phyloP scores from a whole-genome alignment of 2,888 invertebrate genomes.

The Ichneumon xanthorius region DNA sequence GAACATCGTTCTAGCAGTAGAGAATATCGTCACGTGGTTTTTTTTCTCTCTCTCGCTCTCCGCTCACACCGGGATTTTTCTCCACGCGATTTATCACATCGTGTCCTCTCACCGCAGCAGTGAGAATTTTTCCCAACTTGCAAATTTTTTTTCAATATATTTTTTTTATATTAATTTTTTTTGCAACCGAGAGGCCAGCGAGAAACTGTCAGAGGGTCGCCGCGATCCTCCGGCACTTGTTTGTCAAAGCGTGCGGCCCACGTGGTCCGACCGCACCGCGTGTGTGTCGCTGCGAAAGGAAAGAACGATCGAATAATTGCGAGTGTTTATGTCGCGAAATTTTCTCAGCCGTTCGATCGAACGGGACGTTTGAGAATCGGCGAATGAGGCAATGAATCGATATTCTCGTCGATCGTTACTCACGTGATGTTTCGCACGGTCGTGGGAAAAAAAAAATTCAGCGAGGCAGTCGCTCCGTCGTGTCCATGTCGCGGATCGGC shows the following conservation, averaged over 20 bases:
- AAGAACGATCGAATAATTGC: constrained; percentile 29
- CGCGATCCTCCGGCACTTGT: constrained; percentile 68
- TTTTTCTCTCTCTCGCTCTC: background rate
- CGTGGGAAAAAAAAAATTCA: background rate
- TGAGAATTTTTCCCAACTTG: background rate
- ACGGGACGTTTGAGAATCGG: too few species aligned
- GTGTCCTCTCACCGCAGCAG: background rate
- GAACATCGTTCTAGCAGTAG: constrained; percentile 45
- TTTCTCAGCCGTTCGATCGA: background rate
- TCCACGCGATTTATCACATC: constrained; percentile 7
- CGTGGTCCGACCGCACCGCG: constrained; percentile 76
- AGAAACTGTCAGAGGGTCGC: background rate
- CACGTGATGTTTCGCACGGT: constrained; percentile 17
- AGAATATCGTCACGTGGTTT: constrained; percentile 8
- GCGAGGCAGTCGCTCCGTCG: background rate
- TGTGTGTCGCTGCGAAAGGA: constrained; percentile 68
- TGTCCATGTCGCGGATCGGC: constrained; percentile 7
- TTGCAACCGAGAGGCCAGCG: background rate
- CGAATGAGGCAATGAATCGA: background rate
- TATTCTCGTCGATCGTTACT: constrained; percentile 6
- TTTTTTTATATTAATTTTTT: constrained; percentile 7
- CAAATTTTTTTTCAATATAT: background rate
- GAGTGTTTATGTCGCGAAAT: background rate
- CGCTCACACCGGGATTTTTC: constrained; percentile 1
- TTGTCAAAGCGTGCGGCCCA: constrained; percentile 75